phyloP scores from a whole-genome alignment of 1,140 invertebrate species.

The Xylocopa sonorina region DNA sequence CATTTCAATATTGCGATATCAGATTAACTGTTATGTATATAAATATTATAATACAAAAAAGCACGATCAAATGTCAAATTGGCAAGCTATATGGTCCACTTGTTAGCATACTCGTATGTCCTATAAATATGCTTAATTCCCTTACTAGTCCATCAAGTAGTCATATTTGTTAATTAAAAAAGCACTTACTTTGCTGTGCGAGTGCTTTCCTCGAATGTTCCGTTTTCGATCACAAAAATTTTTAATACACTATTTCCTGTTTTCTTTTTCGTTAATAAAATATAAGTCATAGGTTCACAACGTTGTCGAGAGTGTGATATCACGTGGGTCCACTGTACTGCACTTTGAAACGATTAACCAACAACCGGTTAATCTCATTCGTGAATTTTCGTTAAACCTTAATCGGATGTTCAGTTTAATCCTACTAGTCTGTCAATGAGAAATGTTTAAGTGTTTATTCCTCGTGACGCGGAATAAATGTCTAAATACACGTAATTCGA shows the following conservation, averaged over 20 bases:
- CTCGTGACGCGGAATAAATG: neutral
- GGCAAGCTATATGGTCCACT: slow-evolving; percentile 28
- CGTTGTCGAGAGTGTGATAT: slow-evolving; percentile 8
- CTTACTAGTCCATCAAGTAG: slow-evolving; percentile 38
- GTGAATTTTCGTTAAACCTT: slow-evolving; percentile 2
- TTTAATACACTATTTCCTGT: slow-evolving; percentile 44
- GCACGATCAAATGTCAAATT: slow-evolving; percentile 14
- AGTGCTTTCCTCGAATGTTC: slow-evolving; percentile 30
- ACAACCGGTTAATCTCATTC: slow-evolving; percentile 25
- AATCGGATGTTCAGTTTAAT: slow-evolving; percentile 29
- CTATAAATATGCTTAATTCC: slow-evolving; percentile 40
- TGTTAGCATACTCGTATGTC: slow-evolving; percentile 35
- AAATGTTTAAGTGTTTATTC: slow-evolving; percentile 16
- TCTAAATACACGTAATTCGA: slow-evolving; percentile 21
- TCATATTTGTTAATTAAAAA: slow-evolving; percentile 35
- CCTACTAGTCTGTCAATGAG: slow-evolving; percentile 11
- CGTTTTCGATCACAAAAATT: slow-evolving; percentile 45
- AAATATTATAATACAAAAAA: neutral
- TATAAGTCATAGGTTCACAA: slow-evolving; percentile 50
- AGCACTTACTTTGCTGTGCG: slow-evolving; percentile 31
- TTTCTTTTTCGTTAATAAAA: slow-evolving; percentile 45
- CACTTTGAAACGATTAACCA: slow-evolving; percentile 45
- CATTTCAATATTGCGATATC: neutral
- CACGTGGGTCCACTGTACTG: slow-evolving; percentile 41
- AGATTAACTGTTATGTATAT: neutral